phyloP scores from a whole-genome alignment of 1,140 invertebrate species.

The Mactra quadrangularis region DNA sequence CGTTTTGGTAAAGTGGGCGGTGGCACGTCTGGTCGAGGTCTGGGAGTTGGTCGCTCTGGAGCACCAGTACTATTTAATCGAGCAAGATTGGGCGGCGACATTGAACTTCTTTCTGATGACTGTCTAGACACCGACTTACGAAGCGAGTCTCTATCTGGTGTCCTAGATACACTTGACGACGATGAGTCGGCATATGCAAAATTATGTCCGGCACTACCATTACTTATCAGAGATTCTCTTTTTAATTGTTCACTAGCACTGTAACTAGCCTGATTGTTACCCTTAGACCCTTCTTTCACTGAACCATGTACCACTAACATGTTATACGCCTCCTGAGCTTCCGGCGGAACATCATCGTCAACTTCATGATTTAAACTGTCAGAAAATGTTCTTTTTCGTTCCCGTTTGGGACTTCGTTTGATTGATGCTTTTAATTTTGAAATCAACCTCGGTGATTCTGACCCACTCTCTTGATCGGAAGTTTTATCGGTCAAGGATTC shows the following conservation, averaged over 20 bases:
- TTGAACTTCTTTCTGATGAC: constrained; percentile 57
- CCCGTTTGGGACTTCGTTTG: constrained; percentile 77
- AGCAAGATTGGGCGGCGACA: constrained; percentile 41
- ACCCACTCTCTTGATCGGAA: constrained; percentile 78
- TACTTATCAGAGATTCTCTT: constrained; percentile 50
- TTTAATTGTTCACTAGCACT: constrained; percentile 17
- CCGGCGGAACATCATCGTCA: constrained; percentile 76
- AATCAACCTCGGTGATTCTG: constrained; percentile 88
- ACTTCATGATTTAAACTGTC: constrained; percentile 81
- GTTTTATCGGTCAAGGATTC: constrained; percentile 66
- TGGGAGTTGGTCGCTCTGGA: constrained; percentile 53
- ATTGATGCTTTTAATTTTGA: constrained; percentile 91
- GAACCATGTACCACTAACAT: constrained; percentile 92
- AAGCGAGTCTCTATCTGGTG: constrained; percentile 48
- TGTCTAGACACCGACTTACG: constrained; percentile 37
- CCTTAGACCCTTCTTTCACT: constrained; percentile 59
- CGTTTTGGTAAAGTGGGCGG: constrained; percentile 52
- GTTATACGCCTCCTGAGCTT: constrained; percentile 94
- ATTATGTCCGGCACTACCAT: constrained; percentile 46
- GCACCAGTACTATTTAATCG: constrained; percentile 2
- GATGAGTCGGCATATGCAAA: constrained; percentile 48
- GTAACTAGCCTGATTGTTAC: constrained; percentile 12
- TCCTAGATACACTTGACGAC: constrained; percentile 53
- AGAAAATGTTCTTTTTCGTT: constrained; percentile 84
- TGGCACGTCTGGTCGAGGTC: constrained; percentile 45